Percentiles rank a stretch among this genome's conserved stretches.
phyloP scores from a whole-genome alignment of 2,113 vertebrate species.

The Pachycephala philippinensis region DNA sequence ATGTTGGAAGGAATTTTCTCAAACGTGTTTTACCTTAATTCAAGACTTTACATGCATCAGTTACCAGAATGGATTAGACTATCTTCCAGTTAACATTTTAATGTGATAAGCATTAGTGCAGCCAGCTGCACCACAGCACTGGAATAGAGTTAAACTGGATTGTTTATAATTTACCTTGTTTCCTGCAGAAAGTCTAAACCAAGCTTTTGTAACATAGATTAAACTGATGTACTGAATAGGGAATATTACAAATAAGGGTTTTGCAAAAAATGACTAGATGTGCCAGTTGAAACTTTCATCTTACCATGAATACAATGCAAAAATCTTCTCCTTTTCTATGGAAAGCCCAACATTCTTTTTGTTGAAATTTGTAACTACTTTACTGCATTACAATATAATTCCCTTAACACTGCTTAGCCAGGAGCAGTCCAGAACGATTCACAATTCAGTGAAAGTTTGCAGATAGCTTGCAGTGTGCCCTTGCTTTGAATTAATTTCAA shows the following conservation, averaged over 20 bases:
- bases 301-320: neutral
- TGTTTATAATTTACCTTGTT: neutral
- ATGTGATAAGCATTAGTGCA: neutral
- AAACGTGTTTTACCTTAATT: neutral
- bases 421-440: neutral
- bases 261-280: neutral
- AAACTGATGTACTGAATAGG: neutral
- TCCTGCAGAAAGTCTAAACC: neutral
- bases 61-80: neutral
- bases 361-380: neutral
- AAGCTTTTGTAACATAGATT: neutral
- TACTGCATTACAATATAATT: neutral
- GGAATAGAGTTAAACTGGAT: neutral
- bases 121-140: neutral
- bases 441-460: neutral
- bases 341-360: neutral
- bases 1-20: neutral
- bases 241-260: neutral
- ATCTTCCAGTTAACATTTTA: neutral
- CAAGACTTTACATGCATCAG: neutral
- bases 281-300: neutral
- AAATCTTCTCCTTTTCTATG: neutral
- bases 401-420: neutral
- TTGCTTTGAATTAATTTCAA: neutral
- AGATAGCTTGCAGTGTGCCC: neutral